These are phyloP conservation scores for Drosophila rellima DNA, from an alignment of 2,888 invertebrate species.

Conservation along the genomic window DNA sequence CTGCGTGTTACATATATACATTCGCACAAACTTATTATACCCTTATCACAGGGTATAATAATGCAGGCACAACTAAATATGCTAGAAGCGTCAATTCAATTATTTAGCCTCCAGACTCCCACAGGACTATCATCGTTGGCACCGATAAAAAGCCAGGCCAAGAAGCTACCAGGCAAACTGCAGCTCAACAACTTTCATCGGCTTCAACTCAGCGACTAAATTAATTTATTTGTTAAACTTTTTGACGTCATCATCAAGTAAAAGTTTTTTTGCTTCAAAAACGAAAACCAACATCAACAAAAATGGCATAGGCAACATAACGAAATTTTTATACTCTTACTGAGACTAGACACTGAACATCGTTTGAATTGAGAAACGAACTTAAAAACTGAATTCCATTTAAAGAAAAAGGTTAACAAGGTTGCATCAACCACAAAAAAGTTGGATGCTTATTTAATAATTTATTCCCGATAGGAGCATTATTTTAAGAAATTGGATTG, in stretches of 20 bases:
- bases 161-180: constrained; percentile 9
- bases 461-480: too few species aligned
- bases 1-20: neutral
- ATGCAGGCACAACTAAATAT: constrained; percentile 42
- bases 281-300: constrained; percentile 12
- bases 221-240: constrained; percentile 80
- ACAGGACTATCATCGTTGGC: constrained; percentile 57
- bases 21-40: neutral
- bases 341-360: neutral
- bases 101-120: constrained; percentile 61
- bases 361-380: neutral
- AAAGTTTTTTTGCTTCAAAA: constrained; percentile 58
- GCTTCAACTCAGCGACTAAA: constrained; percentile 62
- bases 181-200: constrained; percentile 22
- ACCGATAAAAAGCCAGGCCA: constrained; percentile 27
- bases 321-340: constrained; percentile 22
- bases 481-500: too few species aligned
- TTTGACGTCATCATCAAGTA: constrained; percentile 61
- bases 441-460: too few species aligned
- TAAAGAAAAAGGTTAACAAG: neutral
- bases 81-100: constrained; percentile 70
- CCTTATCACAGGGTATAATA: constrained; percentile 9
- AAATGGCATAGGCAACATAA: neutral
- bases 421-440: too few species aligned
- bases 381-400: neutral